phyloP scores from a whole-genome alignment of 2,888 invertebrate species.

The Cetonia aurata region DNA sequence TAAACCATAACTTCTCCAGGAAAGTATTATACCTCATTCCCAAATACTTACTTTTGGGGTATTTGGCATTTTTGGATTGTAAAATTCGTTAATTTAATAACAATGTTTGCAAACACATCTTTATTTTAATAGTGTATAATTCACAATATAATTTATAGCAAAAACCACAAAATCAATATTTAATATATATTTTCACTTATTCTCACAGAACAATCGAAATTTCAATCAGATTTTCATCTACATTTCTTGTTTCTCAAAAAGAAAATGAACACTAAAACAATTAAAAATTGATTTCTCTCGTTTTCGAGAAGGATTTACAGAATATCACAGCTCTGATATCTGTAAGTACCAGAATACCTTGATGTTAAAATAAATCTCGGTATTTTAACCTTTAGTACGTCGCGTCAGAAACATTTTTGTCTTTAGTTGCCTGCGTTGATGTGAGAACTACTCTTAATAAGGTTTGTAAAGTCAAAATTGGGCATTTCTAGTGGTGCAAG shows the following conservation, averaged over 20 bases:
- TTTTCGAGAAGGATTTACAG: slow-evolving; percentile 28
- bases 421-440: slow-evolving; percentile 41
- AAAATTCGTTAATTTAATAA: neutral
- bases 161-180: slow-evolving; percentile 17
- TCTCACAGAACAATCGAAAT: neutral
- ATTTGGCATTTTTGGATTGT: neutral
- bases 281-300: neutral
- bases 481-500: slow-evolving; percentile 75
- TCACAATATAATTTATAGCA: slow-evolving; percentile 11
- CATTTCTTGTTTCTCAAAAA: neutral
- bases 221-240: too few species aligned
- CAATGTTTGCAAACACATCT: slow-evolving; percentile 26
- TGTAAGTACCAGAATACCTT: slow-evolving; percentile 24
- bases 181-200: neutral
- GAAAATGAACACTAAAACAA: too few species aligned
- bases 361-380: slow-evolving; percentile 12
- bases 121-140: slow-evolving; percentile 30
- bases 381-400: slow-evolving; percentile 6
- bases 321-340: slow-evolving; percentile 40
- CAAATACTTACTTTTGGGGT: neutral
- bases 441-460: slow-evolving; percentile 48
- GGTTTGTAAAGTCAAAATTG: slow-evolving; percentile 68
- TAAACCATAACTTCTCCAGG: too few species aligned
- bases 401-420: slow-evolving; percentile 5
- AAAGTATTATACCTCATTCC: too few species aligned